These are phyloP conservation scores for Neosilurus hyrtlii DNA, from an alignment of 2,797 vertebrate genomes.

Conservation along the genomic window DNA sequence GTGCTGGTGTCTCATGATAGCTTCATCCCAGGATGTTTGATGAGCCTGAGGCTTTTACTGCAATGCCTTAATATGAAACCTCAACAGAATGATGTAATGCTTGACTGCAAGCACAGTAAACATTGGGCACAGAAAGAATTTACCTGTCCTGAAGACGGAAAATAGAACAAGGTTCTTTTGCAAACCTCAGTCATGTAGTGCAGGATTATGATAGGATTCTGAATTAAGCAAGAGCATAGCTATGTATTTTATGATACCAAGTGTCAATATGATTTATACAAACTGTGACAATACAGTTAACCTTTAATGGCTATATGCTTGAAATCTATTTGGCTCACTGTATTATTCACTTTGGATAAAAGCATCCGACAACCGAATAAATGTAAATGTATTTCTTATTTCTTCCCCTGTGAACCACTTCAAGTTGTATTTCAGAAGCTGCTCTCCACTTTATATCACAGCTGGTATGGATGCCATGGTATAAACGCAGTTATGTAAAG, in stretches of 20 bases:
- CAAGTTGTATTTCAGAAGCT: background rate
- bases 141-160: slow-evolving; percentile 20
- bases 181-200: background rate
- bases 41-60: slow-evolving; percentile 24
- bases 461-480: background rate
- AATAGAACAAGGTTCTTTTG: background rate
- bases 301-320: slow-evolving; percentile 6
- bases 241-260: background rate
- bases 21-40: slow-evolving; percentile 18
- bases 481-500: background rate
- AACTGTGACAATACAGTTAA: background rate
- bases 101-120: slow-evolving; percentile 24
- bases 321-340: background rate
- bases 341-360: background rate
- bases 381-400: slow-evolving; percentile 2
- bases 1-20: slow-evolving; percentile 9
- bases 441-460: background rate
- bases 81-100: slow-evolving; percentile 16
- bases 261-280: background rate
- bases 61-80: slow-evolving; percentile 14
- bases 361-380: background rate
- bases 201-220: background rate
- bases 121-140: background rate
- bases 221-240: background rate
- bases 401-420: background rate